Percentiles rank a stretch among this genome's conserved stretches.
phyloP scores from a whole-genome alignment of 2,113 vertebrate genomes.

The Dasypus novemcinctus region DNA sequence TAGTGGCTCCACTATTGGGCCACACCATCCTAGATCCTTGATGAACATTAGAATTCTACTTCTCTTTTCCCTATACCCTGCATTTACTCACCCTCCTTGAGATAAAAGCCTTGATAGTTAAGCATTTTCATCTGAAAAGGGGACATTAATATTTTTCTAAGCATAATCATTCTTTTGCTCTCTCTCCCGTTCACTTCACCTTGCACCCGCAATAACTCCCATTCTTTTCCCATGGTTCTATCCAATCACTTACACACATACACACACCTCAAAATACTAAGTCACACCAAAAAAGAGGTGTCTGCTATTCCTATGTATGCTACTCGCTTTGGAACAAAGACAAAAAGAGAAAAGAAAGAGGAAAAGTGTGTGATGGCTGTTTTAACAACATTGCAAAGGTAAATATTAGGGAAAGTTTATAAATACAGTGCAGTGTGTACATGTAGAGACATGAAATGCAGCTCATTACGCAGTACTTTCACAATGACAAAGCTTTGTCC shows the following conservation, averaged over 20 bases:
- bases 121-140: not conserved
- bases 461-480: not conserved
- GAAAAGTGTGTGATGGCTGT: not conserved
- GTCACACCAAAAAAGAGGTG: not conserved
- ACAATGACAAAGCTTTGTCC: not conserved
- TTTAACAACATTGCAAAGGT: not conserved
- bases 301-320: not conserved
- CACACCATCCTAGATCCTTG: not conserved
- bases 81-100: not conserved
- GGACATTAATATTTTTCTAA: not conserved
- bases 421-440: not conserved
- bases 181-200: not conserved
- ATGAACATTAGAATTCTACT: not conserved
- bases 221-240: not conserved
- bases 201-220: not conserved
- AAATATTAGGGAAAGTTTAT: constrained; percentile 44
- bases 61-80: not conserved
- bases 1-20: not conserved
- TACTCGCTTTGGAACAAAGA: not conserved
- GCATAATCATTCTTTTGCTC: not conserved
- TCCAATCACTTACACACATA: not conserved
- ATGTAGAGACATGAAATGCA: not conserved
- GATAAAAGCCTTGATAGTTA: not conserved
- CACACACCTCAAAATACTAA: not conserved
- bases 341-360: not conserved